phyloP scores from a whole-genome alignment of 2,113 vertebrate species.

The Globicephala melas region DNA sequence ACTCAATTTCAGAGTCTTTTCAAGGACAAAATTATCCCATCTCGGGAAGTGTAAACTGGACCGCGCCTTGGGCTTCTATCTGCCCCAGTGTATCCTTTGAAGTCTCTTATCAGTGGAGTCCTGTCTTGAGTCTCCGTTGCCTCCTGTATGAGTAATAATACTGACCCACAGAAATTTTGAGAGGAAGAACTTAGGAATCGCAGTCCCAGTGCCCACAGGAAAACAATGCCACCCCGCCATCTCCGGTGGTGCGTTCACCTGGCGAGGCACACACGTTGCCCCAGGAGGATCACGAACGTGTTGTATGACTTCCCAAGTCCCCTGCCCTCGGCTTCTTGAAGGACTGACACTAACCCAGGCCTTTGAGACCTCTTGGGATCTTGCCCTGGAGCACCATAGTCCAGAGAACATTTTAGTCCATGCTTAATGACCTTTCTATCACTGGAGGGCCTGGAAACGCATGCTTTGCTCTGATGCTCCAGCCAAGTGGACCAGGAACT shows the following conservation, averaged over 20 bases:
- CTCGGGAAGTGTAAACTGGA: background rate
- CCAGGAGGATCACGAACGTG: background rate
- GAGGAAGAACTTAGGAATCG: background rate
- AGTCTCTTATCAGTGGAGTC: background rate
- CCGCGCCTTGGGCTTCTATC: background rate
- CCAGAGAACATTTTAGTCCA: background rate
- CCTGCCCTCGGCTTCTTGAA: background rate
- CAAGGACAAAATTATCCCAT: background rate
- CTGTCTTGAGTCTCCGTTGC: background rate
- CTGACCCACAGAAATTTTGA: background rate
- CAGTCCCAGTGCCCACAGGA: background rate
- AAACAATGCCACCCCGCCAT: background rate
- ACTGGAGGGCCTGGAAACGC: background rate
- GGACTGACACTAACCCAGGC: background rate
- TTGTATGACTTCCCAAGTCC: background rate
- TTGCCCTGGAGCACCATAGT: background rate
- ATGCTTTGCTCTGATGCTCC: background rate
- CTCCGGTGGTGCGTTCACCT: background rate
- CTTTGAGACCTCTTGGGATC: background rate
- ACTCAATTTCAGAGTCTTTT: background rate
- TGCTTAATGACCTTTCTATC: background rate
- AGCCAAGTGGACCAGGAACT: background rate
- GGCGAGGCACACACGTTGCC: background rate
- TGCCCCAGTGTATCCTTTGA: background rate
- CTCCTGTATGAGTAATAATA: constrained; percentile 13